Percentiles rank a stretch among this genome's conserved stretches.
phyloP scores from a whole-genome alignment of 2,113 vertebrate species.

The Aphyosemion australe region DNA sequence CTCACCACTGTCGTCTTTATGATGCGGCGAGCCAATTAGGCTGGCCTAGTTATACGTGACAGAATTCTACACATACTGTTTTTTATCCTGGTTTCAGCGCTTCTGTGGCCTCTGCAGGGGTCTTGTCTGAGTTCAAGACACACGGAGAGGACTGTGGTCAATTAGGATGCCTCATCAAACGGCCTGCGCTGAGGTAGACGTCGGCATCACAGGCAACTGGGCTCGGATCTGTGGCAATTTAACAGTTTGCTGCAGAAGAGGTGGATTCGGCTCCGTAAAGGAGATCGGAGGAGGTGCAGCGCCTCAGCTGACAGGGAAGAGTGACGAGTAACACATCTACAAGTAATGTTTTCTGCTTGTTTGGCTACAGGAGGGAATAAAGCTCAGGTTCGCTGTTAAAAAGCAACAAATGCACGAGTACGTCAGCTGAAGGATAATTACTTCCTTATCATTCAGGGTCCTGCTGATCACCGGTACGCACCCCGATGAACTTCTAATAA shows the following conservation, averaged over 20 bases:
- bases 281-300: constrained; percentile 17
- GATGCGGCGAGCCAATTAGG: constrained; percentile 54
- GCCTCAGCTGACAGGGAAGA: constrained; percentile 23
- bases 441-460: too few species aligned
- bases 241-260: constrained; percentile 33
- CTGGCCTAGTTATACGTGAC: constrained; percentile 54
- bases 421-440: not conserved
- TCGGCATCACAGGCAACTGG: constrained; percentile 29
- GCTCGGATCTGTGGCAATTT: constrained; percentile 36
- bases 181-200: constrained; percentile 49
- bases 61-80: constrained; percentile 26
- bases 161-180: constrained; percentile 49
- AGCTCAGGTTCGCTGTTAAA: not conserved
- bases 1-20: constrained; percentile 27
- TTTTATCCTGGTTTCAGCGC: constrained; percentile 30
- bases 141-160: constrained; percentile 30
- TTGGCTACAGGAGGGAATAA: not conserved
- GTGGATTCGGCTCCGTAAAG: constrained; percentile 35
- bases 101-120: constrained; percentile 41
- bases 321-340: constrained; percentile 6
- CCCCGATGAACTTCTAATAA: too few species aligned
- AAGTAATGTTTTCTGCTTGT: constrained; percentile 5
- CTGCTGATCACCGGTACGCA: too few species aligned
- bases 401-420: not conserved
- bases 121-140: constrained; percentile 19